These are phyloP conservation scores for Xiphorhynchus erythropygius DNA, from an alignment of 2,797 vertebrate species.

Conservation along the genomic window DNA sequence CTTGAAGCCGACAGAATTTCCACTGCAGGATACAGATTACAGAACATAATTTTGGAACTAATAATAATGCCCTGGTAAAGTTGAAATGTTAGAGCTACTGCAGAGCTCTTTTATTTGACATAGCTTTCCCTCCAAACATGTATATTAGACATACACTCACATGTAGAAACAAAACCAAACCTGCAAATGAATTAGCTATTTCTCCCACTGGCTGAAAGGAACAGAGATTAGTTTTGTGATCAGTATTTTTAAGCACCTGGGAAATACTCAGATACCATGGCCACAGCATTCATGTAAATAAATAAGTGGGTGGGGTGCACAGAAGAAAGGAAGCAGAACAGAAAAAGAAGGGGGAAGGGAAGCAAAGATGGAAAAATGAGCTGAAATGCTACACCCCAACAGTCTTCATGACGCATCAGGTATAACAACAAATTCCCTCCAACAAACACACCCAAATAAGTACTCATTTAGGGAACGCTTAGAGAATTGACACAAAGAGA, in stretches of 20 bases:
- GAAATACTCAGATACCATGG: constrained; percentile 43
- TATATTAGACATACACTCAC: background rate
- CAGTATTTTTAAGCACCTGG: constrained; percentile 32
- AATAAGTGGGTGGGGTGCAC: constrained; percentile 20
- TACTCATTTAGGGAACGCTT: background rate
- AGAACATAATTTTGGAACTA: background rate
- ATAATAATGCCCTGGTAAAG: background rate
- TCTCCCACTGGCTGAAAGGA: constrained; percentile 17
- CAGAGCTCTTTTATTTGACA: background rate
- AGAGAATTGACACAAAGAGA: background rate
- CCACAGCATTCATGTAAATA: constrained; percentile 46
- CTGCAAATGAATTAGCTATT: constrained; percentile 31
- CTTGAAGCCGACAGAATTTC: background rate
- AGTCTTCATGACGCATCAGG: background rate
- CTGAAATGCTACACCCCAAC: background rate
- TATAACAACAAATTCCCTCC: constrained; percentile 15
- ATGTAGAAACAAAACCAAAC: constrained; percentile 53
- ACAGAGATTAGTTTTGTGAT: constrained; percentile 42
- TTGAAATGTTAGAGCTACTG: background rate
- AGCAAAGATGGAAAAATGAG: background rate
- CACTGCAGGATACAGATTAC: background rate
- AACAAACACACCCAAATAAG: constrained; percentile 3
- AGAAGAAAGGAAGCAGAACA: constrained; percentile 3
- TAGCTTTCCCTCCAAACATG: background rate
- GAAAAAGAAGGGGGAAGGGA: constrained; percentile 22